Base-by-base conservation (phyloP, 2,888 invertebrate genomes). In the Stramonita haemastoma region DNA sequence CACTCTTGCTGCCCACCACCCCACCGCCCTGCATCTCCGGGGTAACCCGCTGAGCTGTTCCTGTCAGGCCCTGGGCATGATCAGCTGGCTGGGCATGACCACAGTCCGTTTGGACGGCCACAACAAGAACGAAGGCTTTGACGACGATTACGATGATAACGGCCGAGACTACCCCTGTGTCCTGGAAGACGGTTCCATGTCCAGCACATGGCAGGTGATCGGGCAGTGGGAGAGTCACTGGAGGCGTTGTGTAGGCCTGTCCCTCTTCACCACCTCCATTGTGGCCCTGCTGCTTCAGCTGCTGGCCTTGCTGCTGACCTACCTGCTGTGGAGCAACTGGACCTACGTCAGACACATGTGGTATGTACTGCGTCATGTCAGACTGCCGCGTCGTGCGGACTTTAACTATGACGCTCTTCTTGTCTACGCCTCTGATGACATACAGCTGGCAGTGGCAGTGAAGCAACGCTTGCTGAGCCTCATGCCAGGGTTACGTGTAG, bases 71-170 rank as follows among this genome's bases (percentile, higher is more conserved):
- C 26, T 88, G 88, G 83, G 66, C 79, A 79, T 88, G 60, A 29
- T 88, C 17, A 1, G 19, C 66, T 88, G 88, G 88, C 84, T 88
- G 84, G 60, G 26, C 4, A 57, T 4, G 36, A 88, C 88, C n/a
- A 56, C 15, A 26, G 84, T 88, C 15, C 32, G 66, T 19, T 66
- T 88, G 66, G 88, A 88, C 70, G 88, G 88, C 22, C 36, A 88
- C 84, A 81, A 81, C 73, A 17, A 29, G 32, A 87, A 87, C 81
- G 29, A 32, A 15, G 87, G 34, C 57, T 57, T 56, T 46, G 81
- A 87, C 46, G 87, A 87, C 60, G 79, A 81, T 57, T 79, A 57
- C 79, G 88, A 88, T 66, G 88, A 88, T 84, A 88, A 88, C 84
- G 88, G 88, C 15, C 87, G 87, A 4, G 87, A 87, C 73, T 87